Percentiles rank a stretch among this genome's conserved stretches.
phyloP scores from a whole-genome alignment of 2,797 vertebrate species.

The Champsocephalus esox region DNA sequence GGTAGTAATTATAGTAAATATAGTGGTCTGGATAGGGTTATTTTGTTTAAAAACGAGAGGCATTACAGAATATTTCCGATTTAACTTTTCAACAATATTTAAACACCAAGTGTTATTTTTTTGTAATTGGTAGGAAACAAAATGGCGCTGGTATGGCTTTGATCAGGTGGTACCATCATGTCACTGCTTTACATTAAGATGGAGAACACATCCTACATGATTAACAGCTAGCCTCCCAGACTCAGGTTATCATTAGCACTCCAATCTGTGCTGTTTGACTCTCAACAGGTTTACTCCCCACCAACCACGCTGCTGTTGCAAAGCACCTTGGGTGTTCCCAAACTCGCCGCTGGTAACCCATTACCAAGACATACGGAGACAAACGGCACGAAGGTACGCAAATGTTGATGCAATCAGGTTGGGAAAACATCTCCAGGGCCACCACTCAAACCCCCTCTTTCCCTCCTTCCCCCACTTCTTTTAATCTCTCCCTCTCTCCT shows the following conservation, averaged over 20 bases:
- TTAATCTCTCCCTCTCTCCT: conserved; percentile 75
- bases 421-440: conserved; percentile 90
- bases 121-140: conserved; percentile 16
- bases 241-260: conserved; percentile 84
- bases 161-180: conserved; percentile 67
- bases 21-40: neutral
- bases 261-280: conserved; percentile 76
- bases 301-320: conserved; percentile 76
- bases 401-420: conserved; percentile 89
- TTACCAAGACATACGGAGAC: conserved; percentile 88
- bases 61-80: neutral
- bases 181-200: conserved; percentile 71
- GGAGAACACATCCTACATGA: conserved; percentile 68
- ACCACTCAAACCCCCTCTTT: conserved; percentile 30
- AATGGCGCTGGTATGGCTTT: conserved; percentile 17
- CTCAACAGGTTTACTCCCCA: conserved; percentile 86
- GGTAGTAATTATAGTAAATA: neutral
- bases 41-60: too few species aligned
- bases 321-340: conserved; percentile 89
- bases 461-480: conserved; percentile 63
- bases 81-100: conserved; percentile 11
- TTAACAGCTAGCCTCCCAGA: conserved; percentile 73
- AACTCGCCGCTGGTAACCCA: conserved; percentile 87
- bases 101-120: neutral
- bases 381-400: conserved; percentile 84